Conservation (phyloP, 2,113 vertebrate species). For the Panthera tigris region DNA sequence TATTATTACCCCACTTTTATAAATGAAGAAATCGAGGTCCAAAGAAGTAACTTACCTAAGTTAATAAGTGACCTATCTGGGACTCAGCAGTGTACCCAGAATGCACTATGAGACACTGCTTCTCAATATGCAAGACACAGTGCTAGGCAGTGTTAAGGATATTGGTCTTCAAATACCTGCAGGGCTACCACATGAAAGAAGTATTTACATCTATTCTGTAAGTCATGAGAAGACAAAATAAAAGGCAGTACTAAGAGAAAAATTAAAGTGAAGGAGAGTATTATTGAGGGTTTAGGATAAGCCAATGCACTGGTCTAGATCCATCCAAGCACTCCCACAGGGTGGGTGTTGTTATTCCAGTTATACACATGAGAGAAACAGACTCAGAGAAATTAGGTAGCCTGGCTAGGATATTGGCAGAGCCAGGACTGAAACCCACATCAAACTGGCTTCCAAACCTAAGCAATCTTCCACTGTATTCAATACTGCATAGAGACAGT, state of each 20-base stretch:
- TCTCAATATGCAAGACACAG: neutral
- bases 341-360: neutral
- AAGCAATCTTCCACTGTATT: neutral
- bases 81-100: neutral
- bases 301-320: neutral
- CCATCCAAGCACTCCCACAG: neutral
- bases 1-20: neutral
- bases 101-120: neutral
- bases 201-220: neutral
- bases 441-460: neutral
- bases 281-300: neutral
- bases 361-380: neutral
- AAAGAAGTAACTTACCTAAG: neutral
- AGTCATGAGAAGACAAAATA: neutral
- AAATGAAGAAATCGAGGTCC: neutral
- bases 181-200: neutral
- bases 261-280: neutral
- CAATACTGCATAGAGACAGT: neutral
- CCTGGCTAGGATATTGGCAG: neutral
- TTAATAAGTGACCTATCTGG: neutral
- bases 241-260: neutral
- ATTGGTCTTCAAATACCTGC: neutral
- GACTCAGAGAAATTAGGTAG: neutral
- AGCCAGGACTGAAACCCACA: conserved; percentile 1
- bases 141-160: neutral